Evolutionary conservation across 2,113 vertebrate species (phyloP).

Genomic region (Arvicanthis niloticus): DNA sequence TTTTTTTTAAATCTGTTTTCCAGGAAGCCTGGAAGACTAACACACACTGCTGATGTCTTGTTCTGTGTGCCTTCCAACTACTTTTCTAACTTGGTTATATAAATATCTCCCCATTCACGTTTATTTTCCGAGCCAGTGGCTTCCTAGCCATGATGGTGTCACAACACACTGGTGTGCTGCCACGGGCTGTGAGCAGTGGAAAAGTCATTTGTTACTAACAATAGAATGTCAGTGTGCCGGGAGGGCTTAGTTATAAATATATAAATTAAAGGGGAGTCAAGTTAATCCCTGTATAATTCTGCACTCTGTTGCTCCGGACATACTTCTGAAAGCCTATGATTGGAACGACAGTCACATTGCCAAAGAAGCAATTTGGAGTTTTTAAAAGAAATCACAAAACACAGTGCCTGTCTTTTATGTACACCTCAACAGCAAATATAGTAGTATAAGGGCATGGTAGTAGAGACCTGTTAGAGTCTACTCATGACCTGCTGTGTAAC

Average conservation of each 20-base stretch:
- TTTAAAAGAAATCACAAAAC: neutral
- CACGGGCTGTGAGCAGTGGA: neutral
- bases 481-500: neutral
- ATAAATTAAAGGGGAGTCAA: slow-evolving; percentile 31
- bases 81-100: neutral
- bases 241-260: neutral
- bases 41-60: neutral
- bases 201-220: slow-evolving; percentile 37
- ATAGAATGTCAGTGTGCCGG: neutral
- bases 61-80: neutral
- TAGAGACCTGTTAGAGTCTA: neutral
- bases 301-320: neutral
- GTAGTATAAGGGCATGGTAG: neutral
- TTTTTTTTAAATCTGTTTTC: neutral
- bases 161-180: slow-evolving; percentile 13
- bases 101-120: neutral
- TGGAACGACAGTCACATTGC: neutral
- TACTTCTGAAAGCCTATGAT: neutral
- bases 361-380: slow-evolving; percentile 23
- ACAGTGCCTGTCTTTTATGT: neutral
- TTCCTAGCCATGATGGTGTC: neutral
- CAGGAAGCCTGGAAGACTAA: neutral
- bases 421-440: neutral
- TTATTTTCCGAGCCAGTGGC: slow-evolving; percentile 8
- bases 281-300: neutral